Evolutionary conservation across 2,888 invertebrate genomes (phyloP), one percentile per base, ranked within the genome.

Genomic region (Apotomis betuletana): DNA sequence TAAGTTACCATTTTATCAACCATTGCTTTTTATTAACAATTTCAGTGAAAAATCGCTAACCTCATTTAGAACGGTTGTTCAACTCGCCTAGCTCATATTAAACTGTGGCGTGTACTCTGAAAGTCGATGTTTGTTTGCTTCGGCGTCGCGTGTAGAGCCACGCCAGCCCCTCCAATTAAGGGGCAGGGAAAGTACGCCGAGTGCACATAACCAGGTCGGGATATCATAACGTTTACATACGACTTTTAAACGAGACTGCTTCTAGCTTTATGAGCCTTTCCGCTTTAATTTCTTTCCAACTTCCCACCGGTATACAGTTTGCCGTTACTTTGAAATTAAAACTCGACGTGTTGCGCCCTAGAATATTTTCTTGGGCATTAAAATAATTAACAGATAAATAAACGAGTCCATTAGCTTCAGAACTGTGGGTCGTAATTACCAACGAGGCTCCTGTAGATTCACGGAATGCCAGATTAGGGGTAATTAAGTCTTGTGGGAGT

Each of bases 401-500:
- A 89, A 89, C 86, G 87, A 85, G 84, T 84, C 86, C 87, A 88
- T 90, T 88, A 87, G 83, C 85, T 84, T 82, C 83, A 86, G 85
- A 86, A 87, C 87, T 85, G 85, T 85, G 84, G 85, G 87, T 88
- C 89, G 87, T 89, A 90, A 90, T 91, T 88, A 89, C 85, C 82
- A 82, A 84, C 84, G 83, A 83, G 87, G 85, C 86, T 88, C 87
- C 87, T 85, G 87, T 87, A 86, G 87, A 89, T 87, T 89, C 87
- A 85, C 85, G 81, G 88, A 90, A 90, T 87, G 85, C 88, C 87
- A 89, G 90, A 91, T 91, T 90, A 90, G 87, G 86, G 87, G 89
- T 90, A 90, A 91, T 91, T 90, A 90, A 90, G 89, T 88, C 88
- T 87, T 86, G 86, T 82, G 88, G 88, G 87, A 89, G 86, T 88